These are phyloP conservation scores for Dilophus febrilis DNA, from an alignment of 2,888 invertebrate genomes.

Conservation along the genomic window DNA sequence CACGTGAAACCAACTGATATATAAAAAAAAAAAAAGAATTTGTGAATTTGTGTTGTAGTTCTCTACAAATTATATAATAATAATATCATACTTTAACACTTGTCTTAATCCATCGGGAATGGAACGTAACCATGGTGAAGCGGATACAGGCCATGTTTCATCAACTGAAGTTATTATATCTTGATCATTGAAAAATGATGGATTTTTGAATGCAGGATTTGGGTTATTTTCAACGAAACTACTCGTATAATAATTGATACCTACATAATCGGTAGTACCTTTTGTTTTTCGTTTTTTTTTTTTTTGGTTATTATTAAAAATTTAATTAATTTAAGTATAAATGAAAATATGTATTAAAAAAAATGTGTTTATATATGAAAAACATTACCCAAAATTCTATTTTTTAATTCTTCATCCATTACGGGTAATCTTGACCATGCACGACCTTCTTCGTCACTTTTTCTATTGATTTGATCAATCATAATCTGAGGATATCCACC, in stretches of 20 bases:
- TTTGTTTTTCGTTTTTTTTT: constrained; percentile 17
- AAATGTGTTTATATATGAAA: no score
- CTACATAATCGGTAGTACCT: constrained; percentile 19
- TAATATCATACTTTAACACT: constrained; percentile 8
- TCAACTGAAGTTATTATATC: constrained; percentile 11
- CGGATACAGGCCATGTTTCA: constrained; percentile 17
- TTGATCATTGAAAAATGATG: constrained; percentile 15
- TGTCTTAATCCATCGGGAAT: constrained; percentile 19
- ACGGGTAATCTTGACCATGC: constrained; percentile 29
- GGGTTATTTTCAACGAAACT: constrained; percentile 7
- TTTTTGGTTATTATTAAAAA: constrained; percentile 11
- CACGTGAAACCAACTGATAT: constrained; percentile 30
- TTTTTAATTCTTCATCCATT: constrained; percentile 20
- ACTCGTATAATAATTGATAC: constrained; percentile 21
- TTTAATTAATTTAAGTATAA: no score
- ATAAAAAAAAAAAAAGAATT: not conserved
- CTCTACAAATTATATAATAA: no score
- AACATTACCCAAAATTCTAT: no score
- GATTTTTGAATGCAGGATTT: constrained; percentile 8
- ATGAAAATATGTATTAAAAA: no score
- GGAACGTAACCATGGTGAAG: constrained; percentile 19
- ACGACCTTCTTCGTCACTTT: constrained; percentile 29
- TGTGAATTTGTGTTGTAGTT: not conserved
- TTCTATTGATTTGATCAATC: constrained; percentile 27
- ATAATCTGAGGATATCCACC: constrained; percentile 37